phyloP scores from a whole-genome alignment of 2,797 vertebrate species.

The Peromyscus aztecus region DNA sequence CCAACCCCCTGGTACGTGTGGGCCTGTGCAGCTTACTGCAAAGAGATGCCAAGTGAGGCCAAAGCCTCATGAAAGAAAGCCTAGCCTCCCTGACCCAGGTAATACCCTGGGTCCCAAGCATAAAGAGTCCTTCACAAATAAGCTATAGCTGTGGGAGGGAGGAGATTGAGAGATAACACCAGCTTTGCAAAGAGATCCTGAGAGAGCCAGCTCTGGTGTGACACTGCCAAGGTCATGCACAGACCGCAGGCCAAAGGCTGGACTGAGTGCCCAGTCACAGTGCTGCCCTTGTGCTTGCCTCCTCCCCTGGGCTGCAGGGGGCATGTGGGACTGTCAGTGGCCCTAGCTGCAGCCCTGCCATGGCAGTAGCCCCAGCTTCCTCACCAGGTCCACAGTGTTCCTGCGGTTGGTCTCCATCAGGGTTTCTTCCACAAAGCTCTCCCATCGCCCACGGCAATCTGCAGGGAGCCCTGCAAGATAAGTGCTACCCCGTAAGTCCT shows the following conservation, averaged over 20 bases:
- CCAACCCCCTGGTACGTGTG: background rate
- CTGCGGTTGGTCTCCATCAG: conserved; percentile 96
- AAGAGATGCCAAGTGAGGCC: background rate
- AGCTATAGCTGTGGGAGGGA: background rate
- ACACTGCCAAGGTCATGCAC: background rate
- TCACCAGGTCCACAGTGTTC: conserved; percentile 97
- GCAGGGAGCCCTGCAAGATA: conserved; percentile 93
- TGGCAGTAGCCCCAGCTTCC: background rate
- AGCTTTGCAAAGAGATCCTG: background rate
- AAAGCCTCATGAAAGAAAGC: background rate
- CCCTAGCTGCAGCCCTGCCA: background rate
- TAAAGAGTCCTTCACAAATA: background rate
- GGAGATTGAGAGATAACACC: too few species aligned
- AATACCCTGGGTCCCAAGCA: background rate
- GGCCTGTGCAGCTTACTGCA: background rate
- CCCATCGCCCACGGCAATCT: conserved; percentile 97
- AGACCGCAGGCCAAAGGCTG: background rate
- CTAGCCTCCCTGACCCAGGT: background rate
- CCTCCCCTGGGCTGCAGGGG: background rate
- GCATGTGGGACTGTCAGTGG: background rate
- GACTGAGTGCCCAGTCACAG: background rate
- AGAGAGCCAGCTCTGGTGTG: background rate
- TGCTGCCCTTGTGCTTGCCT: background rate
- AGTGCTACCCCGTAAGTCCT: background rate
- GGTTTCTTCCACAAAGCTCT: conserved; percentile 97